These are phyloP conservation scores for Meghimatium bilineatum DNA, from an alignment of 2,888 invertebrate genomes.

Conservation along the genomic window DNA sequence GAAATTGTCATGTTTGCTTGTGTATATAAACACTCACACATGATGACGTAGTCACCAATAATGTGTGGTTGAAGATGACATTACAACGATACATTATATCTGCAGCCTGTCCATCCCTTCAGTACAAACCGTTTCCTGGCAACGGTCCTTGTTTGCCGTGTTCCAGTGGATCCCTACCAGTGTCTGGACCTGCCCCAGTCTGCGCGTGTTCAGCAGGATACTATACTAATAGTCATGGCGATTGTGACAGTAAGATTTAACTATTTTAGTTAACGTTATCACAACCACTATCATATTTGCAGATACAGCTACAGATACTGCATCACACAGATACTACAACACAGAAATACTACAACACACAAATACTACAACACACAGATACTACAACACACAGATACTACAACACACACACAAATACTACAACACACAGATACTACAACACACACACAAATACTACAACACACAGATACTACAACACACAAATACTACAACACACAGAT, in stretches of 20 bases:
- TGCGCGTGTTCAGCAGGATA: conserved; percentile 41
- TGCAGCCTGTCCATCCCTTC: conserved; percentile 31
- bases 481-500: conserved; percentile 9
- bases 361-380: conserved; percentile 7
- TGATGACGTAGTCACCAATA: no score
- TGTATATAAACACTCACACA: no score
- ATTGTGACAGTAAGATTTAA: conserved; percentile 37
- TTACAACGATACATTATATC: no score
- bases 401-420: no score
- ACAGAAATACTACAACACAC: conserved; percentile 11
- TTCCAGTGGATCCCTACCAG: conserved; percentile 25
- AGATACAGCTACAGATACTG: conserved; percentile 10
- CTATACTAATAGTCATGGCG: conserved; percentile 19
- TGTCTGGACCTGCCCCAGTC: conserved; percentile 32
- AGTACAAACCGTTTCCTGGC: conserved; percentile 32
- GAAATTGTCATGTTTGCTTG: no score
- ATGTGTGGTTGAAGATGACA: no score
- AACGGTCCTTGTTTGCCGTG: conserved; percentile 34
- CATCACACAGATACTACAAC: no score
- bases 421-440: conserved; percentile 14
- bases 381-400: conserved; percentile 13
- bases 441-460: no score
- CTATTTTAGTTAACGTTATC: not conserved
- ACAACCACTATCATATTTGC: conserved; percentile 8
- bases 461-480: conserved; percentile 14